A percentile compares a stretch with the other conserved stretches of the same genome.
These are phyloP conservation scores for Melanophora roralis DNA, from an alignment of 2,888 invertebrate genomes.

Conservation along the genomic window DNA sequence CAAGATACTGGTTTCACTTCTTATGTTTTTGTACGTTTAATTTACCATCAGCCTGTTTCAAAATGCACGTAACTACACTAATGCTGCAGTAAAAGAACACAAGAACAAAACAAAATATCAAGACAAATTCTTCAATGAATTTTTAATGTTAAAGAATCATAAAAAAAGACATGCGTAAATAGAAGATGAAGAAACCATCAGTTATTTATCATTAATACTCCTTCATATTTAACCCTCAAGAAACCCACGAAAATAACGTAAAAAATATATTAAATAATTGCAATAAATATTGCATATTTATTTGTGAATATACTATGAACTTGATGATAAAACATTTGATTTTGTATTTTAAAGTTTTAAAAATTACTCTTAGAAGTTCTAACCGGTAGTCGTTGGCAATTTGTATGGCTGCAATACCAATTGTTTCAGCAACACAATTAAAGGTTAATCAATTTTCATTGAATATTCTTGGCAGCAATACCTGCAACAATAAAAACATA, in stretches of 20 bases:
- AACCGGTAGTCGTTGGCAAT: too few species aligned
- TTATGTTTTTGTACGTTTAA: too few species aligned
- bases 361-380: too few species aligned
- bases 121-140: constrained; percentile 61
- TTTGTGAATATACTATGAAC: too few species aligned
- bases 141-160: constrained; percentile 52
- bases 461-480: constrained; percentile 20
- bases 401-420: not conserved
- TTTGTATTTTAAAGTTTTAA: too few species aligned
- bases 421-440: constrained; percentile 9
- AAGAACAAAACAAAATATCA: not conserved
- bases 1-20: too few species aligned
- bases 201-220: constrained; percentile 45
- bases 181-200: constrained; percentile 42
- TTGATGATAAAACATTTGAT: too few species aligned
- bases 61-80: constrained; percentile 27
- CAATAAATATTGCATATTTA: not conserved
- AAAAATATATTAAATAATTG: not conserved
- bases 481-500: not conserved
- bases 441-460: constrained; percentile 46
- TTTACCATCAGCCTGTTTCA: constrained; percentile 1
- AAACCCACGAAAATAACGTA: not conserved
- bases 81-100: constrained; percentile 13
- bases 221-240: constrained; percentile 55
- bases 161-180: constrained; percentile 53